These are phyloP conservation scores for Bombus consobrinus DNA, from an alignment of 1,140 invertebrate genomes.

Conservation along the genomic window DNA sequence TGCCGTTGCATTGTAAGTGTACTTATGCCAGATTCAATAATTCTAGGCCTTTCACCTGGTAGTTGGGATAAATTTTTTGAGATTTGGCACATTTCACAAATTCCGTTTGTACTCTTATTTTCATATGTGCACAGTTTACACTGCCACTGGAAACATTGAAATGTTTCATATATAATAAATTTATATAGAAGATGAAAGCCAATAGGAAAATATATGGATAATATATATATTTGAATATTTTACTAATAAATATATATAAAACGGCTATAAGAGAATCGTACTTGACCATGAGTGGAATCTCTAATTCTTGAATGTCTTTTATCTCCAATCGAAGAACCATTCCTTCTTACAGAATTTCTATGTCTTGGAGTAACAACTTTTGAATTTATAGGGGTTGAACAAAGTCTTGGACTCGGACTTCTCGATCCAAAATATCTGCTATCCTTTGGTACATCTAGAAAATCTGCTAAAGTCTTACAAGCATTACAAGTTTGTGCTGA, in stretches of 20 bases:
- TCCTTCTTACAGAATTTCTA: conserved; percentile 79
- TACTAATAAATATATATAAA: neutral
- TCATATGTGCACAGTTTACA: conserved; percentile 92
- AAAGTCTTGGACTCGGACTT: conserved; percentile 78
- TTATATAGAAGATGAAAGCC: neutral
- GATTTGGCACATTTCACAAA: conserved; percentile 94
- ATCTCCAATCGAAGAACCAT: conserved; percentile 73
- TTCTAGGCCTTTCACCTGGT: conserved; percentile 79
- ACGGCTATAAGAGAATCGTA: conserved; percentile 42
- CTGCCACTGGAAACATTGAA: conserved; percentile 85
- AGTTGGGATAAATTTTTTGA: conserved; percentile 82
- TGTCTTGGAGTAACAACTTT: conserved; percentile 79
- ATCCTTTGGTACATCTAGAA: conserved; percentile 75
- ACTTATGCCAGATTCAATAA: conserved; percentile 78
- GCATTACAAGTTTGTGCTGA: conserved; percentile 89
- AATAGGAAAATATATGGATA: neutral
- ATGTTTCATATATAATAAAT: conserved; percentile 24
- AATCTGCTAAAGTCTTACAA: conserved; percentile 86
- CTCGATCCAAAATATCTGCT: conserved; percentile 71
- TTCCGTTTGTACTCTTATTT: conserved; percentile 87
- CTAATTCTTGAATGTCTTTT: conserved; percentile 75
- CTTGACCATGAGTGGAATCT: conserved; percentile 73
- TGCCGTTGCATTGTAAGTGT: conserved; percentile 82
- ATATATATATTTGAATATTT: neutral
- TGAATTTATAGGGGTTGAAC: conserved; percentile 68